A percentile compares a stretch with the other conserved stretches of the same genome.
Conservation (phyloP, 2,113 vertebrate genomes). For the Glaucidium brasilianum region DNA sequence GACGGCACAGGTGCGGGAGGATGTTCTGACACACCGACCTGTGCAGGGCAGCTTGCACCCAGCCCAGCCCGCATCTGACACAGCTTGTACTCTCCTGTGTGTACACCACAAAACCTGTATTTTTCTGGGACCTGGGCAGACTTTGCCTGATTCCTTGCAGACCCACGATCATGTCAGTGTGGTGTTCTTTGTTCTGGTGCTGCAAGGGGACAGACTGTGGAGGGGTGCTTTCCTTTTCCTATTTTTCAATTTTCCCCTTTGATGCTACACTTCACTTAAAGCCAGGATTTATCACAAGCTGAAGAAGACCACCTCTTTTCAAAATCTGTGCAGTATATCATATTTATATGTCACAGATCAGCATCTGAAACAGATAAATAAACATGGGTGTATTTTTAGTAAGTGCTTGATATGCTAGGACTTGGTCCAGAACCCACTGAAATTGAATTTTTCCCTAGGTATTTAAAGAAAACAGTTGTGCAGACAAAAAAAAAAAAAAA, state of each 20-base stretch:
- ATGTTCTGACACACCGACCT: not conserved
- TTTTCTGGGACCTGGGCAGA: not conserved
- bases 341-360: not conserved
- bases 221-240: not conserved
- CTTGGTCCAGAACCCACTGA: not conserved
- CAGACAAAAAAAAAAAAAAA: not conserved
- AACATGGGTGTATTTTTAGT: not conserved
- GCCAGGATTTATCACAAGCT: not conserved
- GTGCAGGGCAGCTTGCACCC: not conserved
- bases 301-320: not conserved
- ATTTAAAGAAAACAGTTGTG: not conserved
- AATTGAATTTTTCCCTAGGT: not conserved
- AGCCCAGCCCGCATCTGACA: not conserved
- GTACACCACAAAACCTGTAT: fast-evolving
- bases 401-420: not conserved
- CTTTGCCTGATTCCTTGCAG: not conserved
- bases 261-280: not conserved
- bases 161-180: not conserved
- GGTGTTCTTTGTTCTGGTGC: not conserved
- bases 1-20: too few species aligned
- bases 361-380: not conserved
- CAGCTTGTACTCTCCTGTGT: too few species aligned
- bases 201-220: not conserved
- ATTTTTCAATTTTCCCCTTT: not conserved
- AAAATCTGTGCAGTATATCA: not conserved